phyloP scores from a whole-genome alignment of 2,113 vertebrate species.

The Gymnorhina tibicen region DNA sequence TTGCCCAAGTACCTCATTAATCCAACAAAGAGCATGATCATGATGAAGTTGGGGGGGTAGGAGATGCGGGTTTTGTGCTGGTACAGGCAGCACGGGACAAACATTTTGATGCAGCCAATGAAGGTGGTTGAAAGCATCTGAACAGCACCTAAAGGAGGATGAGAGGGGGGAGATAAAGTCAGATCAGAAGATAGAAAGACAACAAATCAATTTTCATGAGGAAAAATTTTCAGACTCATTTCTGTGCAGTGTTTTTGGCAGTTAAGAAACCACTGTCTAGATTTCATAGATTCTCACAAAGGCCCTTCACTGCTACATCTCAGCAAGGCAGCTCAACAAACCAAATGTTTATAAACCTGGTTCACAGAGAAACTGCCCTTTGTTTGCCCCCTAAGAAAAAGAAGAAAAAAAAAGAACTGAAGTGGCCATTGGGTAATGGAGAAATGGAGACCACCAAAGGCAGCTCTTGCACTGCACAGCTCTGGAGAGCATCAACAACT shows the following conservation, averaged over 20 bases:
- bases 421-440: not conserved
- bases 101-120: constrained; percentile 90
- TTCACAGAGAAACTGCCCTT: not conserved
- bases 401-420: not conserved
- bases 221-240: too few relatives aligned
- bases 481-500: not conserved
- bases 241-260: not conserved
- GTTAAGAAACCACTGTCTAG: not conserved
- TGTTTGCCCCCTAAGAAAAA: not conserved
- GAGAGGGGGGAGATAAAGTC: not conserved
- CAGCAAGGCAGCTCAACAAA: not conserved
- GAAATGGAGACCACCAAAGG: not conserved
- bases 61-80: constrained; percentile 87
- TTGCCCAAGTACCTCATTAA: constrained; percentile 83
- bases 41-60: constrained; percentile 90
- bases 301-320: not conserved
- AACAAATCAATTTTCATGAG: rapidly evolving
- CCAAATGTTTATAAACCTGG: not conserved
- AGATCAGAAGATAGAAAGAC: not conserved
- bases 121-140: constrained; percentile 96
- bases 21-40: constrained; percentile 96
- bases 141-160: constrained; percentile 78
- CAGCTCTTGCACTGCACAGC: not conserved
- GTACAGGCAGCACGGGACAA: constrained; percentile 89
- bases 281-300: not conserved